Percentiles rank a stretch among this genome's conserved stretches.
phyloP scores from a whole-genome alignment of 2,888 invertebrate genomes.

The Oscheius sp. region DNA sequence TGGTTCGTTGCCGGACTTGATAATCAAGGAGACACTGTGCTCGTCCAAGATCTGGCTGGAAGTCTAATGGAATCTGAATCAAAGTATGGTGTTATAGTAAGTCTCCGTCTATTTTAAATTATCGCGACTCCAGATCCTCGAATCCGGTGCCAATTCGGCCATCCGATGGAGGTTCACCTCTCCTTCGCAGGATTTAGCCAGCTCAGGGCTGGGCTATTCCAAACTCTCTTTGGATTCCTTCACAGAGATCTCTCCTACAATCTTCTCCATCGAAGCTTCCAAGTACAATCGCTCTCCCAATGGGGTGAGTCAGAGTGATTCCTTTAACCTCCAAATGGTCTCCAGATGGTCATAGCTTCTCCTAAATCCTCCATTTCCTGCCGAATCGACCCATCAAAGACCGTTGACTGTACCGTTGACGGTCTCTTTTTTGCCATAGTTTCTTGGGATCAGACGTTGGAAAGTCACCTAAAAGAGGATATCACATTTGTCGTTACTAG shows the following conservation, averaged over 20 bases:
- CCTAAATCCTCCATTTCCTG: slow-evolving; percentile 1
- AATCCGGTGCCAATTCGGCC: slow-evolving; percentile 13
- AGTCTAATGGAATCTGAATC: neutral
- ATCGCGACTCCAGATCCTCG: slow-evolving; percentile 10
- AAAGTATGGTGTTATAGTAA: slow-evolving; percentile 10
- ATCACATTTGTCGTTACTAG: slow-evolving; percentile 11
- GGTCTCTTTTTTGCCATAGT: slow-evolving; percentile 21
- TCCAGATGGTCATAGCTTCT: slow-evolving; percentile 18
- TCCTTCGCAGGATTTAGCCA: neutral
- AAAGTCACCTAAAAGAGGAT: neutral
- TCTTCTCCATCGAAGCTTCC: neutral
- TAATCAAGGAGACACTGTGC: neutral
- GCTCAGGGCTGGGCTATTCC: slow-evolving; percentile 14
- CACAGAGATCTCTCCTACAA: neutral
- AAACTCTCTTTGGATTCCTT: neutral
- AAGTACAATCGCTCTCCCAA: neutral
- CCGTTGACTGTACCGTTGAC: neutral
- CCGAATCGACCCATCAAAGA: neutral
- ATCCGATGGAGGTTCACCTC: slow-evolving; percentile 6
- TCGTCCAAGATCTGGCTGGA: neutral
- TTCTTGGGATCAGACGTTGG: neutral
- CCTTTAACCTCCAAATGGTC: neutral
- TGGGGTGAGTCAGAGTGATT: neutral
- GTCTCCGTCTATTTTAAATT: neutral
- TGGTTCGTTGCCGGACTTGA: too few relatives aligned